Evolutionary conservation across 2,888 invertebrate genomes (phyloP).

Genomic region (Alcis repandata): DNA sequence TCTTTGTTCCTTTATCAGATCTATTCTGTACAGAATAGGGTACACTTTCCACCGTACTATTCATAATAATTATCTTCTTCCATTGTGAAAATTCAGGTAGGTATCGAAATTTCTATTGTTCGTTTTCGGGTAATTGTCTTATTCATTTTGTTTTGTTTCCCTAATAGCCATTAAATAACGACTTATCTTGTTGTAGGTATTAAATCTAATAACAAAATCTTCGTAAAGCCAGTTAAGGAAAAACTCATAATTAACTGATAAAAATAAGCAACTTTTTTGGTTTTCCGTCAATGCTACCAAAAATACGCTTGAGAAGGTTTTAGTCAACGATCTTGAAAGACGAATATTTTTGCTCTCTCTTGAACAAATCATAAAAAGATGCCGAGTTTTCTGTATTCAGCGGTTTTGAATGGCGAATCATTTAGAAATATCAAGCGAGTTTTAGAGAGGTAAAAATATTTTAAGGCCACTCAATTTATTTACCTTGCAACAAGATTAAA

Average conservation of each 20-base stretch:
- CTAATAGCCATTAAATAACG: conserved; percentile 25
- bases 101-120: background rate
- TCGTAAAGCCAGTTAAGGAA: conserved; percentile 14
- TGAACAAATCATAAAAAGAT: conserved; percentile 6
- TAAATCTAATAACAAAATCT: conserved; percentile 18
- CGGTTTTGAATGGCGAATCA: conserved; percentile 17
- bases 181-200: conserved; percentile 5
- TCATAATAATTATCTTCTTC: background rate
- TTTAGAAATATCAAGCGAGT: background rate
- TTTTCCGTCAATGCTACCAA: background rate
- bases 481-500: conserved; percentile 4
- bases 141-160: background rate
- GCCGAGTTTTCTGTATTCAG: background rate
- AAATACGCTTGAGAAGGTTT: conserved; percentile 6
- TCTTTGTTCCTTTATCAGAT: conserved; percentile 1
- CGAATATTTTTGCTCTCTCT: conserved; percentile 21
- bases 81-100: conserved; percentile 5
- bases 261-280: conserved; percentile 1
- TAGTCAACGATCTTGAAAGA: conserved; percentile 27
- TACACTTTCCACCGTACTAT: background rate
- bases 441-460: background rate
- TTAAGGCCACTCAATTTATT: background rate
- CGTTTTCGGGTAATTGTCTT: conserved; percentile 5
- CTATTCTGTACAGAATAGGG: background rate
- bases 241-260: background rate